Evolutionary conservation across 2,113 vertebrate species (phyloP).

Genomic region (Brachyhypopomus occidentalis): DNA sequence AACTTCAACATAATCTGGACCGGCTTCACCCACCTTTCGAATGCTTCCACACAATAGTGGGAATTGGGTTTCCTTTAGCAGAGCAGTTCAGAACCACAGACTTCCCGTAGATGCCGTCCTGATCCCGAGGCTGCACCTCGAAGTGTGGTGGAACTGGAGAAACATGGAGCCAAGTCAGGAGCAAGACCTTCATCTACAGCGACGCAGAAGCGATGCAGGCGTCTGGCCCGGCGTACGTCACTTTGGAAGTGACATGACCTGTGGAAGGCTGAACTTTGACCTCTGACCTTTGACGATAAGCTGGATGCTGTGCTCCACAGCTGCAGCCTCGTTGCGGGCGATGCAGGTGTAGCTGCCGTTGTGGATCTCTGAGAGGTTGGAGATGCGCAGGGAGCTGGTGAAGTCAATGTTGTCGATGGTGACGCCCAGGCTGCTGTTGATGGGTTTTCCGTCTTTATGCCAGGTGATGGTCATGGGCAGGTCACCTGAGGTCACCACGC

Average conservation of each 20-base stretch:
- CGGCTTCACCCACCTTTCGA: slow-evolving; percentile 85
- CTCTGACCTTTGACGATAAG: slow-evolving; percentile 91
- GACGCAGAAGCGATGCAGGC: no score
- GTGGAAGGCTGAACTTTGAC: not conserved
- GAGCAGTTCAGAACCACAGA: slow-evolving; percentile 97
- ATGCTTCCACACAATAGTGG: slow-evolving; percentile 98
- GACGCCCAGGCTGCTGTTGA: slow-evolving; percentile 90
- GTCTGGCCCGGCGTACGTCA: no score
- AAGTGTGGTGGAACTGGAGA: slow-evolving; percentile 92
- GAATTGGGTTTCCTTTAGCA: slow-evolving; percentile 94
- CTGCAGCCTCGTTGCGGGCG: slow-evolving; percentile 93
- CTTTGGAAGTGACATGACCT: not conserved
- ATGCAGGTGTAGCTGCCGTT: slow-evolving; percentile 99
- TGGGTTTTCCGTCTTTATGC: slow-evolving; percentile 95
- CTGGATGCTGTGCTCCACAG: slow-evolving; percentile 95
- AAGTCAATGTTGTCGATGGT: slow-evolving; percentile 99
- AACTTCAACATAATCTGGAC: not conserved
- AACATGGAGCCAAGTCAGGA: slow-evolving; percentile 35
- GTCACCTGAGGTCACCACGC: slow-evolving; percentile 97
- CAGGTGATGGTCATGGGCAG: slow-evolving; percentile 97
- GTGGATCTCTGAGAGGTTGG: slow-evolving; percentile 94
- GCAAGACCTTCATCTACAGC: not conserved
- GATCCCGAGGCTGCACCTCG: slow-evolving; percentile 95
- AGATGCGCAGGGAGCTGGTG: slow-evolving; percentile 94
- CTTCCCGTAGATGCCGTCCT: slow-evolving; percentile 97